These are phyloP conservation scores for Camptogramma bilineatum DNA, from an alignment of 2,888 invertebrate species.

Conservation along the genomic window DNA sequence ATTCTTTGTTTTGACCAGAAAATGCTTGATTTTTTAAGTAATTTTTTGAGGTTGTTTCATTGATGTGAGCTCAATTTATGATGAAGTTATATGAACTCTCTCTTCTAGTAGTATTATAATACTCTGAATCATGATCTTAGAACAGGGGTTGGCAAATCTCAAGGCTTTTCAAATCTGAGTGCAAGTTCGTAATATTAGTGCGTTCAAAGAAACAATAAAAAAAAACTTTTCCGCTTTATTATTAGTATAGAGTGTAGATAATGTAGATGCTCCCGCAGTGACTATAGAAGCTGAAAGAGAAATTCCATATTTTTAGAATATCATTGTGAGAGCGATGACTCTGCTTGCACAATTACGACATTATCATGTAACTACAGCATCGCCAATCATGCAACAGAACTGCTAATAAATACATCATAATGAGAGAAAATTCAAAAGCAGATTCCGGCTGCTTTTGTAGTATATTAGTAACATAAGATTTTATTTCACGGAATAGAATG, in stretches of 20 bases:
- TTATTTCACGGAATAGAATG: background rate
- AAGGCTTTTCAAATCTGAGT: too few species aligned
- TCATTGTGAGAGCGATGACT: slow-evolving; percentile 23
- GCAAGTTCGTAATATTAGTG: too few species aligned
- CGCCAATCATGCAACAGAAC: slow-evolving; percentile 29
- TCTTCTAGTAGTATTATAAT: too few species aligned
- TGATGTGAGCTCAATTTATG: too few species aligned
- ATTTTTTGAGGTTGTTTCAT: too few species aligned
- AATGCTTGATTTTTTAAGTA: too few species aligned
- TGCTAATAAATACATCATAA: slow-evolving; percentile 28
- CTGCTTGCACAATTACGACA: slow-evolving; percentile 20
- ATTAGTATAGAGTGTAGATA: background rate
- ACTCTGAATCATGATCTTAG: too few species aligned
- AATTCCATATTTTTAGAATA: slow-evolving; percentile 2
- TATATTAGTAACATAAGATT: background rate
- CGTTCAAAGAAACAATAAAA: too few species aligned
- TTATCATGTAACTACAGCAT: slow-evolving; percentile 28
- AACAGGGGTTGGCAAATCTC: too few species aligned
- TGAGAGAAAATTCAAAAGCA: slow-evolving; percentile 33
- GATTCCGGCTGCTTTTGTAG: background rate
- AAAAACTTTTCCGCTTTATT: too few species aligned
- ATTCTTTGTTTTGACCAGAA: too few species aligned
- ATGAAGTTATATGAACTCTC: too few species aligned
- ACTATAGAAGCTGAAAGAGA: background rate
- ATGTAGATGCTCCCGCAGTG: background rate